Base-by-base conservation (phyloP, 2,797 vertebrate species). In the Enteromius thamalakanensis region DNA sequence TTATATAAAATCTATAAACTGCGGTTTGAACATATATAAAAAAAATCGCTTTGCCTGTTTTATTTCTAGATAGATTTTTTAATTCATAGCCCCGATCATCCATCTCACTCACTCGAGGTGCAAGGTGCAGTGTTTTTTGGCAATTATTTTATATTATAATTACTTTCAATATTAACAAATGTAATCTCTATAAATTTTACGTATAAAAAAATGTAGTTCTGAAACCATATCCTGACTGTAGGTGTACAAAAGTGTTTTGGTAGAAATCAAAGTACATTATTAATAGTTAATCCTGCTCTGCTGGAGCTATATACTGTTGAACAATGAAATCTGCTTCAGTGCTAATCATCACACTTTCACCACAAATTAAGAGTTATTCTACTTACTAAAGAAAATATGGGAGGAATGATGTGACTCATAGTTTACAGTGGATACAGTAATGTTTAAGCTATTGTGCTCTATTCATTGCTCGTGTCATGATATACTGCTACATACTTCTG, bases 261-360 rank as follows among this genome's bases (percentile, higher is more conserved):
- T 76, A 76, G 12, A 58, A 26, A 75, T 75, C 49, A n/a, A 45
- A 77, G 71, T 34, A 42, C 32, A 42, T 45, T 21, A 76, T 62
- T 45, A 45, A 62, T 42, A 77, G 47, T 77, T 8, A 77, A 64
- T 21, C 9, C 17, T 47, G 15, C 37, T 47, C 40, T 64, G 26
- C 11, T 64, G 17, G 42, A 78, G 19, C 10, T 47, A 29, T 10
- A 45, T 62, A 45, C 3, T 40, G 32, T 76, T 42, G 10, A 42
- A 60, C 14, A 76, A 40, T 58, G 55, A 76, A 23, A 60, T 17
- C 1, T 26, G 53, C 53, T 42, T 75, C 12, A n/a, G 6, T 37
- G 21, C 3, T 34, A 40, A 58, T 40, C 34, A 60, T 7, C 34
- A 26, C 34, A 60, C 29, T 53, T 51, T 74, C 17, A 72, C 42